phyloP scores from a whole-genome alignment of 2,797 vertebrate genomes.

The Acropternis orthonyx region DNA sequence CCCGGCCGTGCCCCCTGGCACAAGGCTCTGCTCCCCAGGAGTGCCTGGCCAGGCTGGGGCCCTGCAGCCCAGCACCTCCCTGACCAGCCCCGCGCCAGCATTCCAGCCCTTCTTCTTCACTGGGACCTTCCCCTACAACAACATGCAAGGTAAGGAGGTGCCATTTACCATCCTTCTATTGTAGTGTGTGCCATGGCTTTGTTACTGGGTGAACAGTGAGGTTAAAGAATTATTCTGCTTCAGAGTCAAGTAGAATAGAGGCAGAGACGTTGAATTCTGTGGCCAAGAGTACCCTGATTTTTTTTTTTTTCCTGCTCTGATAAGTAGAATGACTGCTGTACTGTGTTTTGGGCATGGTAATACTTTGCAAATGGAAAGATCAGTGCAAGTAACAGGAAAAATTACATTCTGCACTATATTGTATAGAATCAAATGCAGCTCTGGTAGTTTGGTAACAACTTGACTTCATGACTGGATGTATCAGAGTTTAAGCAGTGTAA shows the following conservation, averaged over 20 bases:
- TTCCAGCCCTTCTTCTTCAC: slow-evolving; percentile 96
- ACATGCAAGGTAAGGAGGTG: slow-evolving; percentile 84
- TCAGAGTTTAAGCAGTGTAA: neutral
- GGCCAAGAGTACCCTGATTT: neutral
- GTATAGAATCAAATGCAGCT: neutral
- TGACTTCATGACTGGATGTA: neutral
- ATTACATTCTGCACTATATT: neutral
- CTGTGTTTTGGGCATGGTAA: neutral
- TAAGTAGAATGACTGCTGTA: neutral
- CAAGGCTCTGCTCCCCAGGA: slow-evolving; percentile 72
- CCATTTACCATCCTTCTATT: accelerated
- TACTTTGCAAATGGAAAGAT: neutral
- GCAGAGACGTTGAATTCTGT: neutral
- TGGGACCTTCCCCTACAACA: slow-evolving; percentile 88
- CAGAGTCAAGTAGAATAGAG: neutral
- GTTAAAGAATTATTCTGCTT: neutral
- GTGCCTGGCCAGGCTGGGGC: slow-evolving; percentile 76
- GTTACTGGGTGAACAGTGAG: neutral
- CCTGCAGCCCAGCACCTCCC: slow-evolving; percentile 78
- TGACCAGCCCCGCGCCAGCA: slow-evolving; percentile 75
- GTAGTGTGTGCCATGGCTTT: neutral
- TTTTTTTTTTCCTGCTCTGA: neutral
- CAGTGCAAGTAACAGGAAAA: neutral
- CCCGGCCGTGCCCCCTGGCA: slow-evolving; percentile 59
- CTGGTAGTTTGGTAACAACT: neutral